Conservation (phyloP, 2,797 vertebrate species). For the Leontocebus nigricollis region DNA sequence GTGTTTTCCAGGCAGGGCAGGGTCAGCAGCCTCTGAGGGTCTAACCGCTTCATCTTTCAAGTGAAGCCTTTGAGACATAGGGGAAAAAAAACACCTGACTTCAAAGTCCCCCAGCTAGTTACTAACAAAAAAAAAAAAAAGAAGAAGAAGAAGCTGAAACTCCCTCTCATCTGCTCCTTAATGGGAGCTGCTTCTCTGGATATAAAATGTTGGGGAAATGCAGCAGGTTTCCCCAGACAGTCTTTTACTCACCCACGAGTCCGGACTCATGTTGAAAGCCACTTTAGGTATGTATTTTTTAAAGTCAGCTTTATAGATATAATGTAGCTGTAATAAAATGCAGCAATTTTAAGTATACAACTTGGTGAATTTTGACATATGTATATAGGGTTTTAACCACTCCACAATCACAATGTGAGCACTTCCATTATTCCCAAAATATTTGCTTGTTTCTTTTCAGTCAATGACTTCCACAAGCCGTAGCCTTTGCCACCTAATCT, state of each 20-base stretch:
- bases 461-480: not conserved
- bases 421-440: not conserved
- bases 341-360: not conserved
- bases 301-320: not conserved
- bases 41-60: not conserved
- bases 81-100: not conserved
- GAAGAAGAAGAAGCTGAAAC: not conserved
- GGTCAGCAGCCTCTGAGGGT: not conserved
- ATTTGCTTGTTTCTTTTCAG: not conserved
- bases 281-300: not conserved
- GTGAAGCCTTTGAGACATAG: not conserved
- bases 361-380: not conserved
- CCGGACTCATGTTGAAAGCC: not conserved
- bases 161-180: not conserved
- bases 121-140: not conserved
- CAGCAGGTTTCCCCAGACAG: not conserved
- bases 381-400: not conserved
- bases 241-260: not conserved
- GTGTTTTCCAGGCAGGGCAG: not conserved
- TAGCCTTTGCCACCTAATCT: not conserved
- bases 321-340: not conserved
- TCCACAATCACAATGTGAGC: not conserved
- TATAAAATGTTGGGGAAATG: not conserved
- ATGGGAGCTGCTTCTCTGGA: not conserved
- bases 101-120: not conserved